phyloP scores from a whole-genome alignment of 2,797 vertebrate genomes.

The Manis javanica region DNA sequence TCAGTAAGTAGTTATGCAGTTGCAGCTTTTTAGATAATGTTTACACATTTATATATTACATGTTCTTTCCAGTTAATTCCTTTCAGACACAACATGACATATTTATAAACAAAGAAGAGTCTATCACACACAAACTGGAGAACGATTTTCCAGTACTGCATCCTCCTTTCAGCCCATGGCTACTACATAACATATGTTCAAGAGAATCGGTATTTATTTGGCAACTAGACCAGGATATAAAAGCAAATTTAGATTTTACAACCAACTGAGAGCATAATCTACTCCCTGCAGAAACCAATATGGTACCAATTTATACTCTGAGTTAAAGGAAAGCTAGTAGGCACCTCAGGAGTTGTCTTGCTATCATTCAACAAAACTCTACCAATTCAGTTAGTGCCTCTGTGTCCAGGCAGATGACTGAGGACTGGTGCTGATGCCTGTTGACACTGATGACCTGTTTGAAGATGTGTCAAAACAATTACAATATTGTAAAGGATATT shows the following conservation, averaged over 20 bases:
- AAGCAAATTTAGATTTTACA: constrained; percentile 69
- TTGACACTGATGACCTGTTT: neutral
- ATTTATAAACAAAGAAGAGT: constrained; percentile 39
- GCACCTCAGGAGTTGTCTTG: neutral
- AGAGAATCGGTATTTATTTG: constrained; percentile 57
- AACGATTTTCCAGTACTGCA: constrained; percentile 2
- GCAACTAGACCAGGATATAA: constrained; percentile 52
- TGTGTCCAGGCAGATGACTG: neutral
- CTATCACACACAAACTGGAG: constrained; percentile 5
- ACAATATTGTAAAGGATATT: neutral
- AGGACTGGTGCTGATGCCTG: neutral
- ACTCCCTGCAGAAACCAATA: constrained; percentile 61
- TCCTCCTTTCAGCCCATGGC: neutral
- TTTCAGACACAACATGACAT: neutral
- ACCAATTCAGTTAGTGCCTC: neutral
- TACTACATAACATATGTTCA: neutral
- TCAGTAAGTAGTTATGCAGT: neutral
- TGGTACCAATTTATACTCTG: constrained; percentile 47
- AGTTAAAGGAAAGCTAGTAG: constrained; percentile 23
- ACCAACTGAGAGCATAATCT: constrained; percentile 63
- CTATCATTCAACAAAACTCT: neutral
- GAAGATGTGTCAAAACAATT: neutral
- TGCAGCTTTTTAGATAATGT: neutral
- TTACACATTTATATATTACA: neutral
- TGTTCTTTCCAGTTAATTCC: neutral